These are phyloP conservation scores for Rattus norvegicus DNA, from an alignment of 2,113 vertebrate species.

Conservation along the genomic window DNA sequence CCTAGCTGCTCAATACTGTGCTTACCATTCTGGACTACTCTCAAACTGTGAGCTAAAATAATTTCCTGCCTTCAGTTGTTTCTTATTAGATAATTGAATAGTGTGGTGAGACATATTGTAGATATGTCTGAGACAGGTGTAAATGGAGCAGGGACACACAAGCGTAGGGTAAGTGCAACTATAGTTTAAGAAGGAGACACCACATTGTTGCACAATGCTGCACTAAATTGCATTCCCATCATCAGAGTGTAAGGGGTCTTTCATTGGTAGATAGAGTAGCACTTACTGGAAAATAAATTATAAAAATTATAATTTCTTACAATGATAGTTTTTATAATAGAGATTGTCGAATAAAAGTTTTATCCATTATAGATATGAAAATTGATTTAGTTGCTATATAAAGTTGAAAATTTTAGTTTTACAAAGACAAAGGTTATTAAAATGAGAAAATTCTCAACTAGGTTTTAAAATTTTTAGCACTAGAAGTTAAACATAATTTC, in stretches of 20 bases:
- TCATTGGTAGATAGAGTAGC: neutral
- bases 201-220: neutral
- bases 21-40: neutral
- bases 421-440: neutral
- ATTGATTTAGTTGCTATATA: neutral
- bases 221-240: neutral
- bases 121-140: too few species aligned
- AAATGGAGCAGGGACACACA: neutral
- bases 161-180: neutral
- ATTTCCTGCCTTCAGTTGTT: neutral
- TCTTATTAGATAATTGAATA: neutral
- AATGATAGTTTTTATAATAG: conserved; percentile 21
- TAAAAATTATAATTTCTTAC: conserved; percentile 15
- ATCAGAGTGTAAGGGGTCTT: neutral
- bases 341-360: neutral
- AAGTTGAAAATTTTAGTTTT: neutral
- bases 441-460: neutral
- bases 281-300: conserved; percentile 10
- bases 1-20: accelerated
- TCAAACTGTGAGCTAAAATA: neutral
- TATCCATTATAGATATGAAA: neutral
- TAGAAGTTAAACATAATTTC: conserved; percentile 5
- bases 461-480: neutral
- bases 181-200: neutral
- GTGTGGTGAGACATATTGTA: too few species aligned